phyloP scores from a whole-genome alignment of 1,140 invertebrate species.

The Drosophila persimilis region DNA sequence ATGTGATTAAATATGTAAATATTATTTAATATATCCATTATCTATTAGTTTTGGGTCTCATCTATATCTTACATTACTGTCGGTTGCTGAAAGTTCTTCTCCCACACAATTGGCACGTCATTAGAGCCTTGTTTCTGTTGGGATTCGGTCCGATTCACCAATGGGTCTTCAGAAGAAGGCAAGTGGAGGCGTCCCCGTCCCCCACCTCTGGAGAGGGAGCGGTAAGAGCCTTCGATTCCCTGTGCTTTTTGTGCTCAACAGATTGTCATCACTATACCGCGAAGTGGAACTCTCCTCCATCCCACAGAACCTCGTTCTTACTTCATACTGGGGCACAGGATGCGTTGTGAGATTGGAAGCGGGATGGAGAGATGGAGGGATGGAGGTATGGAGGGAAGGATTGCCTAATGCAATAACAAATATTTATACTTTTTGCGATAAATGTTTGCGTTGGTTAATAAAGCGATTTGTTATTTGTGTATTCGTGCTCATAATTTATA shows the following conservation, averaged over 20 bases:
- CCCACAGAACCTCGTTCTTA: background rate
- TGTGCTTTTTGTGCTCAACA: constrained; percentile 35
- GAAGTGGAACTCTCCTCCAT: constrained; percentile 24
- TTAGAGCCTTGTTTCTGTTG: no score
- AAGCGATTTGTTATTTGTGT: constrained; percentile 78
- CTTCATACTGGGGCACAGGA: background rate
- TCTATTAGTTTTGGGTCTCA: no score
- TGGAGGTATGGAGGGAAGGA: background rate
- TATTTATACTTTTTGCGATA: constrained; percentile 82
- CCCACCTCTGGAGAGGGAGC: no score
- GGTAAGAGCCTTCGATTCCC: background rate
- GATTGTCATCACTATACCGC: constrained; percentile 62
- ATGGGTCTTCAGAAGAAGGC: constrained; percentile 3
- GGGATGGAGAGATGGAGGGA: background rate
- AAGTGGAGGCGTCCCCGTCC: background rate
- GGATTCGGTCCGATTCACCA: constrained; percentile 9
- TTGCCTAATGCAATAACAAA: constrained; percentile 78
- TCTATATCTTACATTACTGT: no score
- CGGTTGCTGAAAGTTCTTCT: no score
- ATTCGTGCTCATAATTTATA: constrained; percentile 77
- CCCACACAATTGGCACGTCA: no score
- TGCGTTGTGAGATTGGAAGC: background rate
- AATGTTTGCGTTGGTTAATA: constrained; percentile 82
- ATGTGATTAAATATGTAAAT: no score
- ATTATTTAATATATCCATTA: no score